A percentile compares a stretch with the other conserved stretches of the same genome.
phyloP scores from a whole-genome alignment of 2,113 vertebrate genomes.

The Siphamia tubifer region DNA sequence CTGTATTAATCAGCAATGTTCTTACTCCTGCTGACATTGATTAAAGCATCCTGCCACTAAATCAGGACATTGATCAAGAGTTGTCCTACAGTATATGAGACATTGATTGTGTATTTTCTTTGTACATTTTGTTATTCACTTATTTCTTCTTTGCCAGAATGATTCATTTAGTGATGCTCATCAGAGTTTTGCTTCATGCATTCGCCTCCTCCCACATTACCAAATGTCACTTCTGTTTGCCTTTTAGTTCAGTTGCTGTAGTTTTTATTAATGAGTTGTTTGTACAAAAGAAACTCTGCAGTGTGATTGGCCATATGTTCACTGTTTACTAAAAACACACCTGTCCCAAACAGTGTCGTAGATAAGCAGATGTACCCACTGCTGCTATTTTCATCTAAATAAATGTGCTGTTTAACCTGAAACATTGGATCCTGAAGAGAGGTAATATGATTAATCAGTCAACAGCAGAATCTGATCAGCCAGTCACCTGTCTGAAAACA shows the following conservation, averaged over 20 bases:
- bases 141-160: slow-evolving; percentile 47
- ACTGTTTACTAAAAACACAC: slow-evolving; percentile 8
- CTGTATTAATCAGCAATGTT: not conserved
- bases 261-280: slow-evolving; percentile 33
- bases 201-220: slow-evolving; percentile 64
- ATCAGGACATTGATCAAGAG: slow-evolving; percentile 6
- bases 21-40: not conserved
- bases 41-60: not conserved
- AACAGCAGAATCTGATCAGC: too few relatives aligned
- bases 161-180: slow-evolving; percentile 64
- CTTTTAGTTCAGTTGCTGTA: slow-evolving; percentile 49
- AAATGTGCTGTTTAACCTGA: not conserved
- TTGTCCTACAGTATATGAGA: not conserved
- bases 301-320: slow-evolving; percentile 25
- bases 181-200: slow-evolving; percentile 52
- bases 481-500: too few relatives aligned
- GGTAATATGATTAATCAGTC: too few relatives aligned
- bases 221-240: slow-evolving; percentile 71
- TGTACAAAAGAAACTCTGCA: not conserved
- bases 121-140: slow-evolving; percentile 51
- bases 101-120: slow-evolving; percentile 24
- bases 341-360: not conserved
- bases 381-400: not conserved
- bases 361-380: not conserved
- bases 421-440: not conserved